Conservation (phyloP, 2,113 vertebrate species). For the Echinops telfairi region DNA sequence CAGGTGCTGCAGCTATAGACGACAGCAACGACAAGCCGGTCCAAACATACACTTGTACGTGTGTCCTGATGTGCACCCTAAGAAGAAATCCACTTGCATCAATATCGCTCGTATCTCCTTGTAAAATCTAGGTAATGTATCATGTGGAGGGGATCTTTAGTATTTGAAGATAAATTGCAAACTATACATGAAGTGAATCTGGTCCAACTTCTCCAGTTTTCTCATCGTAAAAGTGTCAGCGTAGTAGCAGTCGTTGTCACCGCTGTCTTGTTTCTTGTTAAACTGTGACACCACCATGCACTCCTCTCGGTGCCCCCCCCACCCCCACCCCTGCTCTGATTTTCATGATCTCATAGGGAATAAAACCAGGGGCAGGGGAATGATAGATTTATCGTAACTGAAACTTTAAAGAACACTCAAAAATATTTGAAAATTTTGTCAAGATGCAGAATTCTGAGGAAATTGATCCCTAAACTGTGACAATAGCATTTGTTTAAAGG, state of each 20-base stretch:
- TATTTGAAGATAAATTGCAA: neutral
- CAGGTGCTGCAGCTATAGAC: neutral
- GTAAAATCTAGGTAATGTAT: neutral
- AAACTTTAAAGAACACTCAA: neutral
- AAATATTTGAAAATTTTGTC: neutral
- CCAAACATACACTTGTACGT: neutral
- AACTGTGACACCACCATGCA: neutral
- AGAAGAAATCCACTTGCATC: conserved; percentile 46
- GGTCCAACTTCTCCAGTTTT: neutral
- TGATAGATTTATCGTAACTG: neutral
- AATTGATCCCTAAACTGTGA: neutral
- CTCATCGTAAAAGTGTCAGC: neutral
- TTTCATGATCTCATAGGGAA: neutral
- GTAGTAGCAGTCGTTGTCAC: neutral
- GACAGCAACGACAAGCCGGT: neutral
- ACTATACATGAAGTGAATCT: neutral
- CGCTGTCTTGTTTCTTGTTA: neutral
- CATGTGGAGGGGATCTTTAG: neutral
- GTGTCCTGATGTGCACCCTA: neutral
- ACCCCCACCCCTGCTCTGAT: neutral
- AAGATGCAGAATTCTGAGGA: conserved; percentile 3
- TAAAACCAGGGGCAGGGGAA: neutral
- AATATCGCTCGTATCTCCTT: neutral
- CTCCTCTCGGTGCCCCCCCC: too few relatives aligned
- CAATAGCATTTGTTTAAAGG: neutral